phyloP scores from a whole-genome alignment of 2,113 vertebrate species.

The Ornithorhynchus anatinus region DNA sequence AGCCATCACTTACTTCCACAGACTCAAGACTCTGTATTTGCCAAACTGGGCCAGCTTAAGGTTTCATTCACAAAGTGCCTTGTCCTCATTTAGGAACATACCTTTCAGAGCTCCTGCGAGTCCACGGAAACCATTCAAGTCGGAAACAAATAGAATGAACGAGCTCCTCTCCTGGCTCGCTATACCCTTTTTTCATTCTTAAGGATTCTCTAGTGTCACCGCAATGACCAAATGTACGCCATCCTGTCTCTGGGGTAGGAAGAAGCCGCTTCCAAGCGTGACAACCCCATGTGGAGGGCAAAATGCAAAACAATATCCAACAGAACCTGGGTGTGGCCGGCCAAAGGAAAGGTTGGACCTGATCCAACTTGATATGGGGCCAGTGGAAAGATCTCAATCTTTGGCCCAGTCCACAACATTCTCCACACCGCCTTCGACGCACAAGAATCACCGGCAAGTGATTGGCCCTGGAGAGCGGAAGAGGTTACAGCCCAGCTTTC shows the following conservation, averaged over 20 bases:
- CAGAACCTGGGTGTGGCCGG: background rate
- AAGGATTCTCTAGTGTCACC: too few relatives aligned
- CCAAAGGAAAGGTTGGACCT: background rate
- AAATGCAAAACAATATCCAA: background rate
- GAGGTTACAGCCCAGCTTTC: too few relatives aligned
- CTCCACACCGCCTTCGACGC: too few relatives aligned
- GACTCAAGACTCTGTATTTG: slow-evolving; percentile 35
- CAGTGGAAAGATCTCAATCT: too few relatives aligned
- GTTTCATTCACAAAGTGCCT: background rate
- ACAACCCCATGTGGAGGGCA: background rate
- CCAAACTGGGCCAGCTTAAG: slow-evolving; percentile 27
- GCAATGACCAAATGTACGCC: too few relatives aligned
- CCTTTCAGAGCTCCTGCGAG: background rate
- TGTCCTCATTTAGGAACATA: slow-evolving; percentile 10
- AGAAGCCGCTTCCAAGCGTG: background rate
- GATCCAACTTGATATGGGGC: background rate
- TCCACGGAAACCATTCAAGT: background rate
- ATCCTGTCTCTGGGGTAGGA: background rate
- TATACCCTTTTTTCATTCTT: too few relatives aligned
- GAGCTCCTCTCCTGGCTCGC: too few relatives aligned
- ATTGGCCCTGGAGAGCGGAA: too few relatives aligned
- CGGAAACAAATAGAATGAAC: slow-evolving; percentile 17
- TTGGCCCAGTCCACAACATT: too few relatives aligned
- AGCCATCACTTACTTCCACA: slow-evolving; percentile 23
- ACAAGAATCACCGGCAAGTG: too few relatives aligned